phyloP scores from a whole-genome alignment of 2,888 invertebrate genomes.

The Cheilosia pagana region DNA sequence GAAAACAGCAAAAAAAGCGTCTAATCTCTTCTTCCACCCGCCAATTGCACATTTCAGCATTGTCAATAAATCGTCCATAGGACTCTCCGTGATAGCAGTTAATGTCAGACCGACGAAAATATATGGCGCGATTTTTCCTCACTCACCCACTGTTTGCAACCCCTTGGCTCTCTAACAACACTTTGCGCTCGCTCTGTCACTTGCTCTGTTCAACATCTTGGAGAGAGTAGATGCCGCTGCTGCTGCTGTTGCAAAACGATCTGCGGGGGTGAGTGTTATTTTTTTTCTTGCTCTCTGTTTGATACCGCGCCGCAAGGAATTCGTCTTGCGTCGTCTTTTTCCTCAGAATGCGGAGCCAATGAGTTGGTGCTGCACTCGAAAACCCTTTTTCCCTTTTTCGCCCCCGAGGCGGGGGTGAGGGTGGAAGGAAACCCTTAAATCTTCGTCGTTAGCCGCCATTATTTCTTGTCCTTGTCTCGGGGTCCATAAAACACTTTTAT shows the following conservation, averaged over 20 bases:
- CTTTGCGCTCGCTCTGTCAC: slow-evolving; percentile 65
- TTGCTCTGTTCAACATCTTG: slow-evolving; percentile 71
- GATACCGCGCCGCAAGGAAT: slow-evolving; percentile 70
- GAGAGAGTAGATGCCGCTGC: slow-evolving; percentile 65
- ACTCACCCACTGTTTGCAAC: slow-evolving; percentile 60
- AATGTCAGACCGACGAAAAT: slow-evolving; percentile 84
- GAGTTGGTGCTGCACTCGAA: slow-evolving; percentile 67
- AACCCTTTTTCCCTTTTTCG: slow-evolving; percentile 42
- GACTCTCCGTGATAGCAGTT: slow-evolving; percentile 83
- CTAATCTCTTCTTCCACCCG: slow-evolving; percentile 75
- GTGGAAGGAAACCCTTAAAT: slow-evolving; percentile 76
- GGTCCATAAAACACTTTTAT: slow-evolving; percentile 83
- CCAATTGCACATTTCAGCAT: slow-evolving; percentile 78
- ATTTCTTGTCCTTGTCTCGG: slow-evolving; percentile 82
- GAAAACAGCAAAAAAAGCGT: slow-evolving; percentile 41
- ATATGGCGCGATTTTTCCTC: slow-evolving; percentile 80
- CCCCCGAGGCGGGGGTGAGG: slow-evolving; percentile 20
- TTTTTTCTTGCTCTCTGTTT: slow-evolving; percentile 40
- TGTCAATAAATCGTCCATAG: slow-evolving; percentile 83
- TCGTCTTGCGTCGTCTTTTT: slow-evolving; percentile 73
- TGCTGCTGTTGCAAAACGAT: slow-evolving; percentile 72
- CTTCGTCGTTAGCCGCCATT: slow-evolving; percentile 81
- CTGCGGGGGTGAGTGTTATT: slow-evolving; percentile 77
- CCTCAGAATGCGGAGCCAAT: slow-evolving; percentile 71
- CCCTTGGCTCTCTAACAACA: slow-evolving; percentile 52